Percentiles rank a stretch among this genome's conserved stretches.
Evolutionary conservation across 2,797 vertebrate genomes (phyloP).

Genomic region (Hapalemur alaotrensis): DNA sequence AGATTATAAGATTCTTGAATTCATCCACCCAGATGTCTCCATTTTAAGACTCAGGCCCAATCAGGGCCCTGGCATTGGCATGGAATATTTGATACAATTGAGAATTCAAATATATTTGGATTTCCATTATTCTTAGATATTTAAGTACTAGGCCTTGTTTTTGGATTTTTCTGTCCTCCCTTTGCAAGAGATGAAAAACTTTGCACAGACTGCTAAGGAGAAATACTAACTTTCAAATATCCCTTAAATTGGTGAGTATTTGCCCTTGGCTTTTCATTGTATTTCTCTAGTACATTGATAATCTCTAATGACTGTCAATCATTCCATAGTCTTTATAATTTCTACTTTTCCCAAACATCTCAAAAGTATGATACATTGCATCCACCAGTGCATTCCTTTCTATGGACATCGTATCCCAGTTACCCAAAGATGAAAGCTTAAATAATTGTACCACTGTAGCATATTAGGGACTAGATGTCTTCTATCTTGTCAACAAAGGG

Average conservation of each 20-base stretch:
- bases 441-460: not conserved
- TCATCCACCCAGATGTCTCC: not conserved
- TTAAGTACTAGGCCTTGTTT: not conserved
- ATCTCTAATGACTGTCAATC: not conserved
- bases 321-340: not conserved
- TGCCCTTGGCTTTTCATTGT: not conserved
- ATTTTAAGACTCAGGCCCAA: not conserved
- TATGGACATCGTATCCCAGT: not conserved
- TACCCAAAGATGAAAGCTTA: not conserved
- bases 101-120: not conserved
- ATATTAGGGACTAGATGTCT: not conserved
- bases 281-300: not conserved
- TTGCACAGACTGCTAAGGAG: not conserved
- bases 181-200: not conserved
- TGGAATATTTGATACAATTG: not conserved
- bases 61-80: not conserved
- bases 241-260: not conserved
- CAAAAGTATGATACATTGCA: not conserved
- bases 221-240: not conserved
- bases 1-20: not conserved
- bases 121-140: not conserved
- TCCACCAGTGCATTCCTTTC: not conserved
- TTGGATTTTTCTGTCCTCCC: not conserved
- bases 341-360: not conserved
- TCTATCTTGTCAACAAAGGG: not conserved